Percentiles rank a stretch among this genome's conserved stretches.
phyloP scores from a whole-genome alignment of 1,140 invertebrate genomes.

The Leptinotarsa undecemlineata region DNA sequence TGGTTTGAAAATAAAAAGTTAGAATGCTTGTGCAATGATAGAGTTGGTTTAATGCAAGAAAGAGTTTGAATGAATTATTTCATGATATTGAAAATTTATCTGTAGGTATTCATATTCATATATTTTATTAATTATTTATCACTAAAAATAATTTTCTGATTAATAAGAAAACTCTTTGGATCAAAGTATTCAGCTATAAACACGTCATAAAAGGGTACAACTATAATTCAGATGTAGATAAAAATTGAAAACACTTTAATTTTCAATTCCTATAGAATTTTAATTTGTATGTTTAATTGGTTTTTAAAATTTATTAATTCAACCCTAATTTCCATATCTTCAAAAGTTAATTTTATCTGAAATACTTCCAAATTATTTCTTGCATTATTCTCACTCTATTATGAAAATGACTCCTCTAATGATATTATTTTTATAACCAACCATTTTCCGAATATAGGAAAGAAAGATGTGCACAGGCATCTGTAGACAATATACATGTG shows the following conservation, averaged over 20 bases:
- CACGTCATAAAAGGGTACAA: too few relatives aligned
- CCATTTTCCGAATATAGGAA: slow-evolving; percentile 25
- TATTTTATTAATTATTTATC: too few relatives aligned
- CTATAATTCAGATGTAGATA: too few relatives aligned
- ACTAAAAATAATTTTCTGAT: not conserved
- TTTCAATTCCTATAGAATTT: too few relatives aligned
- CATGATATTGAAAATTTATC: not conserved
- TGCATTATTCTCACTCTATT: too few relatives aligned
- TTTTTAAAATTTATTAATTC: too few relatives aligned
- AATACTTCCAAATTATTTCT: too few relatives aligned
- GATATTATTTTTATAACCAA: slow-evolving; percentile 43
- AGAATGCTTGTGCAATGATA: slow-evolving; percentile 12
- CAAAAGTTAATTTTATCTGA: too few relatives aligned
- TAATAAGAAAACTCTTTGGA: not conserved
- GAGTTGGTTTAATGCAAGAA: not conserved
- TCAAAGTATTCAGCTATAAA: not conserved
- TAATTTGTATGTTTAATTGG: too few relatives aligned
- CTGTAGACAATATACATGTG: slow-evolving; percentile 47
- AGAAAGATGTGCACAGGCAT: slow-evolving; percentile 38
- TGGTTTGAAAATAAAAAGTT: slow-evolving; percentile 6
- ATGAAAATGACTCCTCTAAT: slow-evolving; percentile 1
- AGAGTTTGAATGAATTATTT: slow-evolving; percentile 24
- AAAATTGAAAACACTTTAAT: too few relatives aligned
- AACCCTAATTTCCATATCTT: too few relatives aligned
- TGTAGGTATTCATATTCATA: too few relatives aligned